phyloP scores from a whole-genome alignment of 2,797 vertebrate genomes.

The Artibeus lituratus region DNA sequence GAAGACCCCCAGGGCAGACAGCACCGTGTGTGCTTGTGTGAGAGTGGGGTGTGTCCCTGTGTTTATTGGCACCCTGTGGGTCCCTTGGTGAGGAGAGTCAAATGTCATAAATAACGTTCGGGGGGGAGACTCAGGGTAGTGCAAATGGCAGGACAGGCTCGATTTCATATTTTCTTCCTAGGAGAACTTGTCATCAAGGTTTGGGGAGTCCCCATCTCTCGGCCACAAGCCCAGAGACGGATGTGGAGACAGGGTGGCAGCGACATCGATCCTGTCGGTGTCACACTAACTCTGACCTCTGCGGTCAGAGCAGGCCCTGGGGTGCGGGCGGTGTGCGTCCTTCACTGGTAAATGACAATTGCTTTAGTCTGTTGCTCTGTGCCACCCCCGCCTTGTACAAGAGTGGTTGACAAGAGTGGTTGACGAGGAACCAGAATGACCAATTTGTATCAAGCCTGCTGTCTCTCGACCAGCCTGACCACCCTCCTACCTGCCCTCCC shows the following conservation, averaged over 20 bases:
- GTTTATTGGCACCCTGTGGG: neutral
- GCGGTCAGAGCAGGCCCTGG: neutral
- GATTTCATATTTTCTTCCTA: slow-evolving; percentile 52
- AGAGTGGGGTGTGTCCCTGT: neutral
- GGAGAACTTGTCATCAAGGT: slow-evolving; percentile 37
- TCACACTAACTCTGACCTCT: neutral
- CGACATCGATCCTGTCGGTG: neutral
- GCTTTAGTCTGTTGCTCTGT: neutral
- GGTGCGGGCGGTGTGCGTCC: neutral
- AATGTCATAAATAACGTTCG: neutral
- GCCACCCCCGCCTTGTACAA: neutral
- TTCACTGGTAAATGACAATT: neutral
- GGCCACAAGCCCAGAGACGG: slow-evolving; percentile 16
- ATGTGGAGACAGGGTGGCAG: slow-evolving; percentile 18
- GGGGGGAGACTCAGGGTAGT: neutral
- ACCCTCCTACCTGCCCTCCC: neutral
- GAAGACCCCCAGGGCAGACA: neutral
- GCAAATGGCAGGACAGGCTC: neutral
- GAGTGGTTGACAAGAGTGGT: neutral
- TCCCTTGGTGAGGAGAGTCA: neutral
- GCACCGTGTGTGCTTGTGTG: neutral
- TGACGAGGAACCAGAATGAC: neutral
- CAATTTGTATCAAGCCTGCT: neutral
- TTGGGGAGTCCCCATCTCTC: slow-evolving; percentile 43
- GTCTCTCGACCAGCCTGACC: neutral